Base-by-base conservation (phyloP, 2,888 invertebrate species). In the Eupithecia vulgata region DNA sequence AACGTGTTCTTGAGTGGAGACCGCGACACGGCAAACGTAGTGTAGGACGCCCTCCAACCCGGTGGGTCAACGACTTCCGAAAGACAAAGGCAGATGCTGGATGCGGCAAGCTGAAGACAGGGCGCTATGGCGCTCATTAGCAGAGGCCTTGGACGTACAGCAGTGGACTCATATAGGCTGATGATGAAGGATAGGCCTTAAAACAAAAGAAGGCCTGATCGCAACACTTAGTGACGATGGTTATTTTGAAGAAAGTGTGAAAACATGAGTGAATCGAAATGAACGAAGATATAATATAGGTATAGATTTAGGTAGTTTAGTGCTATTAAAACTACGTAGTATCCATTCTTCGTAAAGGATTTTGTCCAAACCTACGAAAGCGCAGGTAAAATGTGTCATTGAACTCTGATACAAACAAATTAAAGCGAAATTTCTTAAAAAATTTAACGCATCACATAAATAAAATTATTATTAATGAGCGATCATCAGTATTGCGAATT, bases 391-490 rank as follows among this genome's bases (percentile, higher is more conserved):
- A 13, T 17, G 6, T 45, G 17, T 5, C 6, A 17, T 15, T 42
- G 42, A 45, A 45, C 15, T 1, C 17, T 5, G 45, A 6, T n/a
- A n/a, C 57, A 59, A 15, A 59, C 15, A 34, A 61, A 34, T 17
- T 8, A 8, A 17, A 61, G 30, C 5, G 61, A 30, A 34, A 30
- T 61, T 61, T 6, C 10, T 5, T 30, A 13, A 30, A 25, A 30
- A 59, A 30, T 15, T 17, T 17, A 34, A 61, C 64, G 42, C 70
- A 73, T 73, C 59, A 72, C 77, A 65, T 57, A 81, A 80, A 79
- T 52, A 52, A n/a, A n/a, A 73, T 75, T 76, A 81, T 82, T 84
- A 84, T 83, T 81, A 82, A 82, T 79, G 73, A 76, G 79, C 79
- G 76, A 79, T 86, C 81, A 80, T 78, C 83, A 76, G 76, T 76